Percentiles rank a stretch among this genome's conserved stretches.
Conservation (phyloP, 2,113 vertebrate genomes). For the Pongo pygmaeus region DNA sequence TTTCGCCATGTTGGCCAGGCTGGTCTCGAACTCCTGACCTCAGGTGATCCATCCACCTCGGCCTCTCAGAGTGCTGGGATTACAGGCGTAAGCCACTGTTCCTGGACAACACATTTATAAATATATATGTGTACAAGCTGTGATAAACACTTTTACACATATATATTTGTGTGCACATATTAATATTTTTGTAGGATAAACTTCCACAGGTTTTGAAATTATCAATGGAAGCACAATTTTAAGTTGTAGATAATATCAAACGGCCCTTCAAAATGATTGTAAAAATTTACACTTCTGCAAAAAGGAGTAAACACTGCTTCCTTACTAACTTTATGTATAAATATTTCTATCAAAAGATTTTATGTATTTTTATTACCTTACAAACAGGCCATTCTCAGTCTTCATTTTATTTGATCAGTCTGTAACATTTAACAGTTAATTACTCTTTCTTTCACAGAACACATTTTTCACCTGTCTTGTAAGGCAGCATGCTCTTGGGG, state of each 20-base stretch:
- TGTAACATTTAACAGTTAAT: background rate
- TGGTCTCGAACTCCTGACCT: no score
- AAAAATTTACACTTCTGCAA: background rate
- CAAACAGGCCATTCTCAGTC: background rate
- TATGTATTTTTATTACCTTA: background rate
- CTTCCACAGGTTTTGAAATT: background rate
- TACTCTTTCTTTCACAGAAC: background rate
- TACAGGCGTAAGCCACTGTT: no score
- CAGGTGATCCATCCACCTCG: no score
- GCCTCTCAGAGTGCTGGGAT: no score
- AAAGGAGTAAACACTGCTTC: background rate
- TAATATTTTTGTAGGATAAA: background rate
- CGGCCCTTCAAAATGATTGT: background rate
- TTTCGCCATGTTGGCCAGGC: no score
- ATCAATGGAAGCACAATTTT: background rate
- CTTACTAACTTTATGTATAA: background rate
- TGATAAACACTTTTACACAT: background rate
- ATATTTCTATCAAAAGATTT: background rate
- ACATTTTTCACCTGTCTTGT: background rate
- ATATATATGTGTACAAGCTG: background rate
- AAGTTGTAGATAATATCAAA: background rate
- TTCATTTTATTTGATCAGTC: background rate
- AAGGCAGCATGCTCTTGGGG: background rate
- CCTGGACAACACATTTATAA: background rate
- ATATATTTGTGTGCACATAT: background rate